These are phyloP conservation scores for Vollenhovia emeryi DNA, from an alignment of 1,140 invertebrate species.

Conservation along the genomic window DNA sequence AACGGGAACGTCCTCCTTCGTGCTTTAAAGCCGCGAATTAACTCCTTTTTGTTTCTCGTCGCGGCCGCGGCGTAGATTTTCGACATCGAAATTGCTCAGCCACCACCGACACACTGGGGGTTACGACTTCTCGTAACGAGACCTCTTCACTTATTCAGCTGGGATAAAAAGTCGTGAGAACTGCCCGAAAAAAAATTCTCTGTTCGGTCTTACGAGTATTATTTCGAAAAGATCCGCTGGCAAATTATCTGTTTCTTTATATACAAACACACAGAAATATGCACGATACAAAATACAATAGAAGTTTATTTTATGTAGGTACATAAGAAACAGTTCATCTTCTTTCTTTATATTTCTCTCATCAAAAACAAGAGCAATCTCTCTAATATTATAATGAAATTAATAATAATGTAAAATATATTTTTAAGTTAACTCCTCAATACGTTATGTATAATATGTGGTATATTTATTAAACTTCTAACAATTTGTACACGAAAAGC, in stretches of 20 bases:
- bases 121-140: slow-evolving; percentile 59
- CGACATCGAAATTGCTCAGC: slow-evolving; percentile 62
- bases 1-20: slow-evolving; percentile 72
- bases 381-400: no score
- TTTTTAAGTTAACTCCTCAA: not conserved
- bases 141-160: slow-evolving; percentile 39
- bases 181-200: not conserved
- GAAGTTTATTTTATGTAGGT: not conserved
- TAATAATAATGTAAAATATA: no score
- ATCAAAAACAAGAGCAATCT: no score
- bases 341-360: no score
- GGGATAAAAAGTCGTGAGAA: slow-evolving; percentile 33
- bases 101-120: slow-evolving; percentile 41
- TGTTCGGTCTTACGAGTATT: not conserved
- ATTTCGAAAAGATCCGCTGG: not conserved
- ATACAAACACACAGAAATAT: not conserved
- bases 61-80: slow-evolving; percentile 48
- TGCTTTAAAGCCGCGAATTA: slow-evolving; percentile 75
- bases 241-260: not conserved
- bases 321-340: not conserved
- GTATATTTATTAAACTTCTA: not conserved
- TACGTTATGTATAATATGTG: not conserved
- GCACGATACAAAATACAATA: not conserved
- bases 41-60: slow-evolving; percentile 70
- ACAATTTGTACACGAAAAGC: not conserved